Base-by-base conservation (phyloP, 2,113 vertebrate species). In the Scartelaos histophorus region DNA sequence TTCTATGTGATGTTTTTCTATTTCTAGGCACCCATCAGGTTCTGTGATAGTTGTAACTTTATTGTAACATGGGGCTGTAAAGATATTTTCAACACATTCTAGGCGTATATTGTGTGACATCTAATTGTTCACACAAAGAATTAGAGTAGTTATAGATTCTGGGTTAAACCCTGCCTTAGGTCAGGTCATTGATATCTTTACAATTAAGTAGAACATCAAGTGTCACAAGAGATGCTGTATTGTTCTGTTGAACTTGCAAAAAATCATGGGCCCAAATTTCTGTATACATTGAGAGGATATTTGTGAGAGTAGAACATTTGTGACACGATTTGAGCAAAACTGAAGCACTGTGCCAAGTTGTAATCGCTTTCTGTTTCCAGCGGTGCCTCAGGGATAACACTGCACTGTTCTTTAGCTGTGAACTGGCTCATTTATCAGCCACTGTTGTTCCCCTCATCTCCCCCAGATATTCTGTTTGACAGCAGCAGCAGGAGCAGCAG, bases 341-440 rank as follows among this genome's bases (percentile, higher is more conserved):
- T 35, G 25, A 75, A 69, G 70, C 80, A 76, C 81, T 86, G 70
- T 54, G 69, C 49, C 9, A 67, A 79, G 71, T 79, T 73, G 77
- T 80, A 77, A 82, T 71, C 6, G 65, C 61, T 81, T 74, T 67
- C 66, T 6, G 24, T 61, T 68, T 25, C 16, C 56, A 22, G 56
- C 53, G 70, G 19, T 19, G 51, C 74, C 68, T 60, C 11, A 21
- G 38, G 64, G 69, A 62, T 71, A 72, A 82, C 78, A 67, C 58
- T 19, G 57, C 64, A 67, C 38, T 70, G 25, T 76, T 82, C 65
- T 53, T 62, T 69, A 69, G 38, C 38, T 43, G 38, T 43, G 38
- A 43, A 10, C 38, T 43, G 38, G 51, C 71, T 66, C 53, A 53
- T 53, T 53, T 53, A n/a, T 53, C 49, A 53, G 49, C 49, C 46